These are phyloP conservation scores for Microctenopoma steveboyesi DNA, from an alignment of 2,797 vertebrate genomes.

Conservation along the genomic window DNA sequence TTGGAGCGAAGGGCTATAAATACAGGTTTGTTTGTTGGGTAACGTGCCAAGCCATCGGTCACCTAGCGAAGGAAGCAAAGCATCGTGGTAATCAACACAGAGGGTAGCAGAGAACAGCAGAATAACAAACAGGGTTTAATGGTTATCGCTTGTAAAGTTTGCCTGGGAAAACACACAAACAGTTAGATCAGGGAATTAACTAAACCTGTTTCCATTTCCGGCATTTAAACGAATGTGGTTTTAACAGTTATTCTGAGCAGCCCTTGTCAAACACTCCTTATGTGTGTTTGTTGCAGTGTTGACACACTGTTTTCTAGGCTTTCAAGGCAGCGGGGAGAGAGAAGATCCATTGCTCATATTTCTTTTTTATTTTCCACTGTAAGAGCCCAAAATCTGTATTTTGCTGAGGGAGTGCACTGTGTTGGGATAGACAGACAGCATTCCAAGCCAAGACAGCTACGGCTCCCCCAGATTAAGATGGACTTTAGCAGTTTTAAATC, in stretches of 20 bases:
- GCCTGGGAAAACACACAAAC: not conserved
- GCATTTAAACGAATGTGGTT: constrained; percentile 8
- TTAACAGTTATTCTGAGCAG: not conserved
- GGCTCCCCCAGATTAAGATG: constrained; percentile 60
- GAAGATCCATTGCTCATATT: constrained; percentile 54
- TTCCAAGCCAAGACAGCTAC: constrained; percentile 51
- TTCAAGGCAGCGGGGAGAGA: constrained; percentile 39
- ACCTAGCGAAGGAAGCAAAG: constrained; percentile 14
- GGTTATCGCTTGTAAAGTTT: constrained; percentile 7
- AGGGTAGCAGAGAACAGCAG: constrained; percentile 9
- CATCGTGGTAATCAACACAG: constrained; percentile 27
- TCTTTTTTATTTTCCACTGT: constrained; percentile 58
- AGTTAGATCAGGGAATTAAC: not conserved
- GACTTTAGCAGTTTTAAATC: constrained; percentile 61
- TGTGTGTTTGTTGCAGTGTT: constrained; percentile 19
- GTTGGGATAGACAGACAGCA: constrained; percentile 40
- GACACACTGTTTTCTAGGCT: constrained; percentile 38
- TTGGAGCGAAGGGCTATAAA: constrained; percentile 31
- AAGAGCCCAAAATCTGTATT: constrained; percentile 56
- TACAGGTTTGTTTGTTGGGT: constrained; percentile 24
- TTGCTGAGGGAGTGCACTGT: constrained; percentile 42
- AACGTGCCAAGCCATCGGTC: constrained; percentile 14
- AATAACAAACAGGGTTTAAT: not conserved
- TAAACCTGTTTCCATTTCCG: not conserved
- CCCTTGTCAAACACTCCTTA: not conserved